phyloP scores from a whole-genome alignment of 2,888 invertebrate genomes.

The Pachycephus smyrnensis region DNA sequence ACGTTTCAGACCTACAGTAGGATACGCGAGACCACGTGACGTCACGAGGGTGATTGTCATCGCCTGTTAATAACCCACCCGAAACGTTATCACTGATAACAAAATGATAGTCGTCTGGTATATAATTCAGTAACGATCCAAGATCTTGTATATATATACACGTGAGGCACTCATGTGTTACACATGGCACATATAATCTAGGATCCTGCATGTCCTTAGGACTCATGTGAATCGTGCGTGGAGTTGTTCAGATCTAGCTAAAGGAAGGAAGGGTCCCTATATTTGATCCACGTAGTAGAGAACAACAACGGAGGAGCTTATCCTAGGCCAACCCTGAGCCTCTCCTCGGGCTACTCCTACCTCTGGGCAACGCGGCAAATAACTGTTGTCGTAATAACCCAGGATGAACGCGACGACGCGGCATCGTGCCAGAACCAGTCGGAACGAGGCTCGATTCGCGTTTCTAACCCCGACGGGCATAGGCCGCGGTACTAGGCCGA shows the following conservation, averaged over 20 bases:
- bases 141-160: too few relatives aligned
- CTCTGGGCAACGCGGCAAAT: conserved; percentile 20
- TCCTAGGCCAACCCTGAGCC: conserved; percentile 9
- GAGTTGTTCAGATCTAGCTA: background rate
- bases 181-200: too few relatives aligned
- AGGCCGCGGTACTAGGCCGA: conserved; percentile 62
- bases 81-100: background rate
- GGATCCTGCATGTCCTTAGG: background rate
- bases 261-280: background rate
- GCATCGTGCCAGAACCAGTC: conserved; percentile 58
- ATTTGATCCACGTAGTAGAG: background rate
- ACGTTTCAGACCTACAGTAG: conserved; percentile 22
- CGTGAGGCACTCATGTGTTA: too few relatives aligned
- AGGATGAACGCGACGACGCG: conserved; percentile 53
- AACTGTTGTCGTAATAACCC: conserved; percentile 26
- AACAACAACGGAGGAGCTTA: background rate
- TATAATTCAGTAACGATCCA: too few relatives aligned
- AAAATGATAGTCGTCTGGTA: background rate
- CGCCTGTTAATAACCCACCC: background rate
- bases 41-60: conserved; percentile 18
- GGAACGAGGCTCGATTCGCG: conserved; percentile 48
- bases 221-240: background rate
- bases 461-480: conserved; percentile 49
- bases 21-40: conserved; percentile 26
- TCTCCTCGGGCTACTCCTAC: conserved; percentile 16